Percentiles rank a stretch among this genome's conserved stretches.
Conservation (phyloP, 2,888 invertebrate genomes). For the Lottia scabra region DNA sequence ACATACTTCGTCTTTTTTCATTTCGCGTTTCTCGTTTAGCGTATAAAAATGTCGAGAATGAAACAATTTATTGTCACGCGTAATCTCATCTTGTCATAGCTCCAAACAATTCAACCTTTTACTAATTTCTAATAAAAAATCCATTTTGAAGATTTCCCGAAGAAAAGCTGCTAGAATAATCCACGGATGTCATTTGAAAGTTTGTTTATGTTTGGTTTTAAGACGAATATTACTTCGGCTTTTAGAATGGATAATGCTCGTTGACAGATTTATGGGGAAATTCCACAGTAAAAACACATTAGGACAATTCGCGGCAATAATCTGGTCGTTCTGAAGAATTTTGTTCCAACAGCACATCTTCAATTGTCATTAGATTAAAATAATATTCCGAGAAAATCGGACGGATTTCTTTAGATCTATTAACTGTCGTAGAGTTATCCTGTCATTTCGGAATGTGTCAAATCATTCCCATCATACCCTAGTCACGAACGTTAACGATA, state of each 20-base stretch:
- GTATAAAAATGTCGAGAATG: too few species aligned
- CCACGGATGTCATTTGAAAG: not conserved
- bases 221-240: not conserved
- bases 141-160: not conserved
- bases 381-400: not conserved
- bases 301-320: not conserved
- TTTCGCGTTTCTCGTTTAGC: too few species aligned
- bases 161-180: not conserved
- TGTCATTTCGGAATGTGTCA: too few species aligned
- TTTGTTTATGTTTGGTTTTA: not conserved
- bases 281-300: not conserved
- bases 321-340: not conserved
- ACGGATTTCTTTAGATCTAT: not conserved
- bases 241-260: not conserved
- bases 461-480: too few species aligned
- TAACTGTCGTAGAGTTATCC: too few species aligned
- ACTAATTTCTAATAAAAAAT: not conserved
- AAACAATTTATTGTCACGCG: too few species aligned
- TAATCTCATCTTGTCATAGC: not conserved
- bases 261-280: not conserved
- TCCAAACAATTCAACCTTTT: not conserved
- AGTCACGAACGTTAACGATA: too few species aligned
- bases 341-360: not conserved
- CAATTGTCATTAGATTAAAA: not conserved
- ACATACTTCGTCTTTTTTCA: too few species aligned